Evolutionary conservation across 2,888 invertebrate species (phyloP).

Genomic region (Epinotia nisella): DNA sequence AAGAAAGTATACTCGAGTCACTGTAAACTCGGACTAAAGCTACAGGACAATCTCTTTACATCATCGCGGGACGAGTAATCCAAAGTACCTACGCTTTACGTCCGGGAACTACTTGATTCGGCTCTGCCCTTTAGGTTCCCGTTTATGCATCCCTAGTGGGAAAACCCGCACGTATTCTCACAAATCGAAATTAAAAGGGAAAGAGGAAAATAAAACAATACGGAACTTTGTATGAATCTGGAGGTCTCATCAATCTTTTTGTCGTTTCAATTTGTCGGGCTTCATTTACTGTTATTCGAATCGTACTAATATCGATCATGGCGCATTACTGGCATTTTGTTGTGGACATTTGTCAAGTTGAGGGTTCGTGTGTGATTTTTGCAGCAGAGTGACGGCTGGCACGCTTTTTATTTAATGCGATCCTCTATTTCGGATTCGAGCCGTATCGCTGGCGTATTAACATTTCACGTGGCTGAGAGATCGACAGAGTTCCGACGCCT

Average conservation of each 20-base stretch:
- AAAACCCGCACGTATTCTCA: constrained; percentile 1
- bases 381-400: not conserved
- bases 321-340: constrained; percentile 2
- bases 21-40: too few species aligned
- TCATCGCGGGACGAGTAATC: constrained; percentile 34
- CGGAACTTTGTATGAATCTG: constrained; percentile 7
- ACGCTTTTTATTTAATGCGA: constrained; percentile 57
- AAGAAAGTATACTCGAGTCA: too few species aligned
- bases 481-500: constrained; percentile 39
- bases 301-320: constrained; percentile 7
- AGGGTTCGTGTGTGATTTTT: not conserved
- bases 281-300: constrained; percentile 14
- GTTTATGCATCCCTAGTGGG: constrained; percentile 30
- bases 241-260: constrained; percentile 9
- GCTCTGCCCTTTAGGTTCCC: constrained; percentile 30
- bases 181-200: constrained; percentile 4
- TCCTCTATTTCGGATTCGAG: constrained; percentile 58
- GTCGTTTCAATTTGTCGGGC: constrained; percentile 13
- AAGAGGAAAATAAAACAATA: constrained; percentile 14
- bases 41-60: constrained; percentile 34
- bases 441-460: constrained; percentile 57
- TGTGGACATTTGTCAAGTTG: not conserved
- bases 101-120: constrained; percentile 34
- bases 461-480: constrained; percentile 55
- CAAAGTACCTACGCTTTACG: constrained; percentile 34